Conservation (phyloP, 2,113 vertebrate species). For the Uria aalge region DNA sequence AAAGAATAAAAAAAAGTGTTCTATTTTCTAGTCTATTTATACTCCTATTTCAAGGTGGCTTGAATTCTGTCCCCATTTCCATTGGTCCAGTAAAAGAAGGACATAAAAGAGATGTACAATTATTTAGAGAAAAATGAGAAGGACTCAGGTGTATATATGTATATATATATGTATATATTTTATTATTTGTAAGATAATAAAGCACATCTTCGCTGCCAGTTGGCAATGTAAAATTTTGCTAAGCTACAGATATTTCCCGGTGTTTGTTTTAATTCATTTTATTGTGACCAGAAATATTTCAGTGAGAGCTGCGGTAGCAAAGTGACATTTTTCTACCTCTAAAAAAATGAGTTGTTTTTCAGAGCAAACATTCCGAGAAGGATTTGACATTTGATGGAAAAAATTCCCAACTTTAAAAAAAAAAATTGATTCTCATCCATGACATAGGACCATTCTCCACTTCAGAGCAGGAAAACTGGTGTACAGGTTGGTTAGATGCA, state of each 20-base stretch:
- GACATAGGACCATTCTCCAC: background rate
- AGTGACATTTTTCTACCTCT: background rate
- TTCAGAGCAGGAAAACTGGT: background rate
- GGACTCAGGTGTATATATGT: fast-evolving
- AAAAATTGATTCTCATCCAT: fast-evolving
- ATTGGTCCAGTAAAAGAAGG: background rate
- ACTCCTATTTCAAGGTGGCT: background rate
- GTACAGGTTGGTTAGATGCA: background rate
- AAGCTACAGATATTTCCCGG: background rate
- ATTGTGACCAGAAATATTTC: background rate
- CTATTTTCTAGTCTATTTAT: background rate
- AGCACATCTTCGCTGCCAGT: background rate
- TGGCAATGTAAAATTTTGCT: background rate
- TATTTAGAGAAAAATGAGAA: background rate
- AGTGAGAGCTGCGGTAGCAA: background rate
- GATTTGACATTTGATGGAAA: background rate
- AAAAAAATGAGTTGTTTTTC: background rate
- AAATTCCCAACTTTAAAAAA: fast-evolving
- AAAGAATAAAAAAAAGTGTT: background rate
- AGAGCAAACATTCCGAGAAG: background rate
- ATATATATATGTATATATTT: background rate
- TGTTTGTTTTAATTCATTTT: background rate
- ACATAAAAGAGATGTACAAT: background rate
- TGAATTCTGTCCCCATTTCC: background rate
- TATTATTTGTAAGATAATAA: background rate